Evolutionary conservation across 2,113 vertebrate species (phyloP).

Genomic region (Pithys albifrons): DNA sequence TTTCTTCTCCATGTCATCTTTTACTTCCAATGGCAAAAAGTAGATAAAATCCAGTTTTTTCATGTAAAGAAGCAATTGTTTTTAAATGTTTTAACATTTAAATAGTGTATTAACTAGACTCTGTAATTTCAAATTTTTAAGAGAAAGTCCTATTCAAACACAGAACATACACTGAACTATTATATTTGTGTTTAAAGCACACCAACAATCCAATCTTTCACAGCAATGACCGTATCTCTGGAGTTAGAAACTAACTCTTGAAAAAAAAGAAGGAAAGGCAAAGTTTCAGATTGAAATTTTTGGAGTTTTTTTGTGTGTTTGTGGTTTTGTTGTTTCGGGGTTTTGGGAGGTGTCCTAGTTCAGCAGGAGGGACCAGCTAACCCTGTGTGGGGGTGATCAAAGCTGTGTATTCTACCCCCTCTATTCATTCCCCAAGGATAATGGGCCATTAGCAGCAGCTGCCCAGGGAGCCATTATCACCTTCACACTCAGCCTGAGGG

Average conservation of each 20-base stretch:
- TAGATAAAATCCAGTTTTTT: background rate
- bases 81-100: background rate
- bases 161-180: background rate
- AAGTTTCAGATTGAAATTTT: background rate
- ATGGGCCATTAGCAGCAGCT: too few species aligned
- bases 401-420: too few species aligned
- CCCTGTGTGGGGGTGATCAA: too few species aligned
- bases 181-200: background rate
- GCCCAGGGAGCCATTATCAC: too few species aligned
- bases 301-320: background rate
- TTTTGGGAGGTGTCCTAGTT: too few species aligned
- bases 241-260: background rate
- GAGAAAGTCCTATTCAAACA: background rate
- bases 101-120: background rate
- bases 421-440: too few species aligned
- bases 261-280: background rate
- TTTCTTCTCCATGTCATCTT: background rate
- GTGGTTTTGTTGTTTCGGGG: too few species aligned
- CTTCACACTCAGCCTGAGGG: too few species aligned
- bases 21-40: background rate
- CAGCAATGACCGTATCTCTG: background rate
- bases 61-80: rapidly evolving
- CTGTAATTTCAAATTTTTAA: background rate
- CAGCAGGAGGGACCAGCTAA: too few species aligned
- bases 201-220: background rate